Evolutionary conservation across 2,888 invertebrate species (phyloP), one percentile per base, ranked within the genome.

Genomic region (Unio delphinus): DNA sequence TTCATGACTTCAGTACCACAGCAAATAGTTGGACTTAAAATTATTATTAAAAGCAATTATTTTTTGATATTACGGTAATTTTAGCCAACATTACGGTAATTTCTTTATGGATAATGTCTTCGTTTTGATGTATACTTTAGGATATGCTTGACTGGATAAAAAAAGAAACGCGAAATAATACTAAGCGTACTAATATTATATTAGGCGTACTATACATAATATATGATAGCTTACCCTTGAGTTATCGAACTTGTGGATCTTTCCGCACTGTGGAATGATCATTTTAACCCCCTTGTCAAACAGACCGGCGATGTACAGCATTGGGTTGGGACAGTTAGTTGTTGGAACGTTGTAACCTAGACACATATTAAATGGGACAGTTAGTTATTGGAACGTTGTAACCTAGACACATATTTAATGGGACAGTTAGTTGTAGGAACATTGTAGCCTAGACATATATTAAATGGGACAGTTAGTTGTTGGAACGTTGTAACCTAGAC

Each of bases 241-340:
- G 75, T 84, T 87, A 69, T 88, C 87, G 68, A 84, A 84, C 74
- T 86, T 85, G 70, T 76, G 75, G 57, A 84, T 83, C 72, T 89
- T 88, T 57, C 89, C 89, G 58, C 90, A 79, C 55, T 88, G 83
- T 6, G 90, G 90, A 69, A 92, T 83, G 55, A 91, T 84, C 67
- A 88, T 84, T 74, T 89, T 90, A 18, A 91, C 82, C 55, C 88
- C 86, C 65, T 89, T 88, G 82, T 92, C 91, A 79, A 92, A 89
- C 55, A 88, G 79, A 54, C 90, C 88, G 54, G 87, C 85, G 63
- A 91, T 67, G 83, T 87, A 88, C 30, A 91, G 79, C n/a, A 89
- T 79, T 18, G 88, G 83, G 69, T 90, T 89, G 1, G 91, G 91
- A 11, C 87, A 90, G 60, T 87, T 85, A 67, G 87, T 81, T 4